These are phyloP conservation scores for Archocentrus centrarchus DNA, from an alignment of 2,113 vertebrate species.

Conservation along the genomic window DNA sequence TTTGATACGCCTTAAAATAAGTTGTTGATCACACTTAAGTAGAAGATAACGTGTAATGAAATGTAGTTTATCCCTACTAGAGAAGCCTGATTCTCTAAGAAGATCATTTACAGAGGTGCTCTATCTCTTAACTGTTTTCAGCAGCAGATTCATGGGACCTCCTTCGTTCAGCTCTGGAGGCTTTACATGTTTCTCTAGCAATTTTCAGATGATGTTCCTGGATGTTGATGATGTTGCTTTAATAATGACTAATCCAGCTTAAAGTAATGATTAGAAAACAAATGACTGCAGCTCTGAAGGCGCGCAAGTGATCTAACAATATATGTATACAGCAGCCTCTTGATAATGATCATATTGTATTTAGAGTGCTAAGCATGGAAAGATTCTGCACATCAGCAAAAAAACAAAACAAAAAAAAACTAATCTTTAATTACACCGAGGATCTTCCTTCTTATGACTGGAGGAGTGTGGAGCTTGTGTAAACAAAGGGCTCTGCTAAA, in stretches of 20 bases:
- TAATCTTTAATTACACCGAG: not conserved
- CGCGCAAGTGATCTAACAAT: not conserved
- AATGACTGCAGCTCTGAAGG: not conserved
- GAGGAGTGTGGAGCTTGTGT: not conserved
- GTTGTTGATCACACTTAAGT: not conserved
- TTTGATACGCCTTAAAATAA: not conserved
- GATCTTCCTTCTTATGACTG: not conserved
- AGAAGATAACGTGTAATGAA: not conserved
- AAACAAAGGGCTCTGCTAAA: not conserved
- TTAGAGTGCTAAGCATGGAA: not conserved
- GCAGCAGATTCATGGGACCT: conserved; percentile 47
- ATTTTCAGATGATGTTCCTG: not conserved
- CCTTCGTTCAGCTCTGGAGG: conserved; percentile 25
- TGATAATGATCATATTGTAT: not conserved
- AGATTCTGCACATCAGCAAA: not conserved
- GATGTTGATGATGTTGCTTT: conserved; percentile 2
- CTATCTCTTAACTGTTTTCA: conserved; percentile 1
- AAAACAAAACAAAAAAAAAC: not conserved
- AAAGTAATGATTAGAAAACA: not conserved
- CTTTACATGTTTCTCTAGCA: not conserved
- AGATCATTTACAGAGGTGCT: not conserved
- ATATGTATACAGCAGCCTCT: accelerated
- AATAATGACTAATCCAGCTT: not conserved
- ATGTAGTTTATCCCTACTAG: not conserved
- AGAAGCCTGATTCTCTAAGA: not conserved